Conservation (phyloP, 2,113 vertebrate species). For the Notothenia coriiceps region DNA sequence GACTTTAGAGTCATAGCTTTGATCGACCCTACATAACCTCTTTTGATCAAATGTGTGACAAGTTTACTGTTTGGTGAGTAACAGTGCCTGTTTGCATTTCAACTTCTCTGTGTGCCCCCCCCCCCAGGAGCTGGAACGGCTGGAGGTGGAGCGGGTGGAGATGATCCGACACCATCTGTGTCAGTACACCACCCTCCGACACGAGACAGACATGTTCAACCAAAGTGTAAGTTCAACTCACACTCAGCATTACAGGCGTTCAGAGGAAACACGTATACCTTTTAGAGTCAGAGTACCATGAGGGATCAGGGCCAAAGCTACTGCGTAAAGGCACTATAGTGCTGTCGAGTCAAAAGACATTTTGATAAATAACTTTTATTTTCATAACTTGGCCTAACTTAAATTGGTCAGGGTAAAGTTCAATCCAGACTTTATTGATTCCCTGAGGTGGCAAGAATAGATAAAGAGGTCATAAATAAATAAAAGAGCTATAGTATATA, state of each 20-base stretch:
- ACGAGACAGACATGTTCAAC: constrained; percentile 99
- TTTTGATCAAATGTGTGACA: background rate
- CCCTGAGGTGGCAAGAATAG: background rate
- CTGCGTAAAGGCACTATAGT: too few relatives aligned
- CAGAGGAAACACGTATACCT: background rate
- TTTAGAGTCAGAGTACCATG: background rate
- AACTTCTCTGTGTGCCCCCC: too few relatives aligned
- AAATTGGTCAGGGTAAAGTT: background rate
- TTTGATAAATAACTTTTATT: background rate
- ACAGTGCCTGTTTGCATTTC: too few relatives aligned
- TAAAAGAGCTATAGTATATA: background rate
- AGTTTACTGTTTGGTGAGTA: background rate
- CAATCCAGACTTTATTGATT: background rate
- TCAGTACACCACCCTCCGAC: constrained; percentile 96
- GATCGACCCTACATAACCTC: background rate
- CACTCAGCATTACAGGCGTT: too few relatives aligned
- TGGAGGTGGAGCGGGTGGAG: constrained; percentile 96
- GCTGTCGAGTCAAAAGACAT: too few relatives aligned
- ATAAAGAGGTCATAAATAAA: too few relatives aligned
- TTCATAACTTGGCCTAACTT: too few relatives aligned
- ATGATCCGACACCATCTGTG: constrained; percentile 96
- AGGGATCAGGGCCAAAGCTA: background rate
- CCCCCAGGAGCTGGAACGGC: constrained; percentile 92
- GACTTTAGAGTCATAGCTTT: background rate
- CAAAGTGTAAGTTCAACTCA: constrained; percentile 91